A percentile compares a stretch with the other conserved stretches of the same genome.
phyloP scores from a whole-genome alignment of 2,888 invertebrate genomes.

The Siphlonurus alternatus region DNA sequence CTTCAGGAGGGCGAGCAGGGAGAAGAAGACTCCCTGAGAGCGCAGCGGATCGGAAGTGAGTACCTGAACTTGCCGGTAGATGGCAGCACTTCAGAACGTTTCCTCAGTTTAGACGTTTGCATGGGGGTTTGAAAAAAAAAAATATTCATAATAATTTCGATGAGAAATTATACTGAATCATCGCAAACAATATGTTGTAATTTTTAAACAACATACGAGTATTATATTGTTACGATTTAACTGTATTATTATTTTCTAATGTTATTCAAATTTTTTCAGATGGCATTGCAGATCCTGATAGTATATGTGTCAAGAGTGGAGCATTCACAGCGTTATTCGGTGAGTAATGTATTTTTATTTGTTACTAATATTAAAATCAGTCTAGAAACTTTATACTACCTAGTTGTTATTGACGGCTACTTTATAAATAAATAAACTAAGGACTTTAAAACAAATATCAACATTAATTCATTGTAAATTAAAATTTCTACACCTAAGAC shows the following conservation, averaged over 20 bases:
- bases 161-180: neutral
- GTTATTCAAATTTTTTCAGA: too few species aligned
- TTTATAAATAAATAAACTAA: too few species aligned
- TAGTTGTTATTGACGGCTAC: too few species aligned
- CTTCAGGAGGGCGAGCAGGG: slow-evolving; percentile 64
- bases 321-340: slow-evolving; percentile 49
- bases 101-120: neutral
- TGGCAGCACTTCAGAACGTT: neutral
- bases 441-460: too few species aligned
- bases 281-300: slow-evolving; percentile 26
- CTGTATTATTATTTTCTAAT: too few species aligned
- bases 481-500: too few species aligned
- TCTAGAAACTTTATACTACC: too few species aligned
- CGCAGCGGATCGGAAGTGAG: slow-evolving; percentile 19
- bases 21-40: slow-evolving; percentile 34
- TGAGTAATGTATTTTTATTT: slow-evolving; percentile 12
- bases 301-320: slow-evolving; percentile 43
- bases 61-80: neutral
- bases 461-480: too few species aligned
- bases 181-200: neutral
- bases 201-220: too few species aligned
- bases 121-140: slow-evolving; percentile 5
- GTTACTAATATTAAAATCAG: too few species aligned
- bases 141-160: neutral
- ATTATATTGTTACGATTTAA: too few species aligned